Base-by-base conservation (phyloP, 2,888 invertebrate species). In the Bursaphelenchus okinawaensis region DNA sequence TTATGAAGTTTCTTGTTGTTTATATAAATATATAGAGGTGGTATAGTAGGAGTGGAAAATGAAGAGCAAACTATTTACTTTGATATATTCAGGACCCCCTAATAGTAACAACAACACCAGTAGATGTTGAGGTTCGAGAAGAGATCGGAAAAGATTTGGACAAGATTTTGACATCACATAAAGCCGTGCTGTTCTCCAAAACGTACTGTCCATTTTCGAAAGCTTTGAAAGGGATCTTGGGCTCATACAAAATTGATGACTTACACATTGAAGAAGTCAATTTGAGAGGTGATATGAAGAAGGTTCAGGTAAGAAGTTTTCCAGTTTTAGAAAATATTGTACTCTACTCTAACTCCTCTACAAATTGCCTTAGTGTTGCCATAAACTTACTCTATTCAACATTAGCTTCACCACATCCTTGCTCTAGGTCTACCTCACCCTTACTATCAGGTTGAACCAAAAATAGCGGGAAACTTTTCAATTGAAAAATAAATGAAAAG, bases 161-260 rank as follows among this genome's bases (percentile, higher is more conserved):
- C 26, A 12, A 19, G 23, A 29, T 63, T 7, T 52, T 64, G n/a
- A 22, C 20, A 7, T n/a, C 22, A 16, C 51, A 60, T 52, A 64
- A 75, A 72, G 77, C 75, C 8, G 75, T 74, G 70, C 63, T 77
- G 12, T 77, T 73, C 70, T 74, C 73, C 51, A 77, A 77, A 63
- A 75, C 77, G 19, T 77, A 76, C 62, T 77, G 77, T 52, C 76
- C 76, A 27, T 77, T 68, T 66, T 73, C 73, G 59, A 70, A 70
- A 27, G 19, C 68, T n/a, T 55, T 77, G 59, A 77, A 76, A 65
- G 27, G 31, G 8, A 66, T 77, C 19, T 63, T 77, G 19, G 52
- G 63, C 8, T 69, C 69, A 28, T 77, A 75, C 61, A 65, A 71
- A 16, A 75, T 77, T 29, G 65, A 71, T 29, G 77, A 76, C 55